These are phyloP conservation scores for Drosophila elegans DNA, from an alignment of 1,140 invertebrate species.

Conservation along the genomic window DNA sequence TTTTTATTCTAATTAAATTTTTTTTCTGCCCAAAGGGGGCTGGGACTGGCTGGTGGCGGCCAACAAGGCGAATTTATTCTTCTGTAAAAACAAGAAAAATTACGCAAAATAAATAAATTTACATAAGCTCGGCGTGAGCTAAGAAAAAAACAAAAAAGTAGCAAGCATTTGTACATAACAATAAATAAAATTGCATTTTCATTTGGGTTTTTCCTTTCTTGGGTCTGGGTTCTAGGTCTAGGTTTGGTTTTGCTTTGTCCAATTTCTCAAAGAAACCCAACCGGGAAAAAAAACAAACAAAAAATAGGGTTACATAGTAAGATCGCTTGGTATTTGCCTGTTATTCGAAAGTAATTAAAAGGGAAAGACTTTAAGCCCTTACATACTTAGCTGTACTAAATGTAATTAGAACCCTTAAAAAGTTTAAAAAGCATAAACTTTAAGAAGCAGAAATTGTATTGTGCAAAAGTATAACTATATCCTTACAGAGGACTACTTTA, in stretches of 20 bases:
- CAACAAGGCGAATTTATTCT: constrained; percentile 78
- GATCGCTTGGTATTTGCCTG: constrained; percentile 50
- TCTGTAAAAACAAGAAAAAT: constrained; percentile 84
- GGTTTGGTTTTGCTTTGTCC: constrained; percentile 24
- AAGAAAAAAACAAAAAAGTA: constrained; percentile 24
- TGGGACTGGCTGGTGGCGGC: constrained; percentile 10
- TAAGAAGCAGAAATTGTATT: too few relatives aligned
- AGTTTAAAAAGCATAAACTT: neutral
- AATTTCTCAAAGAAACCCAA: constrained; percentile 21
- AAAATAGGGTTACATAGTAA: constrained; percentile 50
- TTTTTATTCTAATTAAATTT: constrained; percentile 84
- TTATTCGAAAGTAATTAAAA: constrained; percentile 83
- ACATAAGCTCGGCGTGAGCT: constrained; percentile 72
- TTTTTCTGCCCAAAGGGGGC: constrained; percentile 41
- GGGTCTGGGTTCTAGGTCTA: constrained; percentile 36
- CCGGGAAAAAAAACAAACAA: constrained; percentile 5
- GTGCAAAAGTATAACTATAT: too few relatives aligned
- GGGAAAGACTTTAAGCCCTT: constrained; percentile 46
- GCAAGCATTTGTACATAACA: constrained; percentile 76
- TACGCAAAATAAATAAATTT: constrained; percentile 84
- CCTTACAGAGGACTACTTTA: too few relatives aligned
- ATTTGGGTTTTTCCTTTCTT: constrained; percentile 52
- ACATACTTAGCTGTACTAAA: neutral
- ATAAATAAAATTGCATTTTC: constrained; percentile 84
- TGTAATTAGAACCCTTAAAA: too few relatives aligned